Evolutionary conservation across 2,888 invertebrate species (phyloP), one percentile per base, ranked within the genome.

Genomic region (Barypeithes pellucidus): DNA sequence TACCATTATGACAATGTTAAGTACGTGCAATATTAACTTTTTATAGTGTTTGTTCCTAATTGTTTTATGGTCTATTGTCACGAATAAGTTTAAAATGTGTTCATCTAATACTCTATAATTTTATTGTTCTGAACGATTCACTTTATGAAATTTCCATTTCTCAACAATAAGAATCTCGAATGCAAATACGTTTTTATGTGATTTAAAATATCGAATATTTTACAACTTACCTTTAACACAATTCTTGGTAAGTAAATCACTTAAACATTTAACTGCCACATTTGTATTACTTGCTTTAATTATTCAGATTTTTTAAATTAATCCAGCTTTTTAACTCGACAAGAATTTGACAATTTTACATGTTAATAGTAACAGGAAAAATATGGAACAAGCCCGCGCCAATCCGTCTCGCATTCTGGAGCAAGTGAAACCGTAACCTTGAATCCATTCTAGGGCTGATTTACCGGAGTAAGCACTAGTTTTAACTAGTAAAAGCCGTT

Each of bases 151-250:
- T 39, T 39, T 39, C 12, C 2, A 12, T 8, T 39, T n/a, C 8
- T n/a, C 12, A 39, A 39, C 12, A 39, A 39, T 12, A 39, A 39
- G 50, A 50, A 50, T 50, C 50, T 50, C 50, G n/a, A 22, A 3
- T 24, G 24, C 20, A 12, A 50, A 24, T 50, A 50, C 16, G 14
- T 47, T 50, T 50, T 22, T 50, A 50, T 50, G 50, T 50, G 50
- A 50, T 39, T 39, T 5, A 24, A n/a, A 39, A 39, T 39, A 39
- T 50, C 20, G n/a, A 24, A 45, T 45, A 45, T 45, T 45, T 45
- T 45, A 18, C 11, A 39, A 39, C 4, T 39, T 39, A 39, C 39
- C 12, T 1, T 39, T 39, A n/a, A n/a, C 39, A 29, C 29, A 29
- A 29, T 29, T 24, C 29, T 9, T 29, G 29, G 9, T 29, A n/a